These are phyloP conservation scores for Nowickia ferox DNA, from an alignment of 2,888 invertebrate species.

Conservation along the genomic window DNA sequence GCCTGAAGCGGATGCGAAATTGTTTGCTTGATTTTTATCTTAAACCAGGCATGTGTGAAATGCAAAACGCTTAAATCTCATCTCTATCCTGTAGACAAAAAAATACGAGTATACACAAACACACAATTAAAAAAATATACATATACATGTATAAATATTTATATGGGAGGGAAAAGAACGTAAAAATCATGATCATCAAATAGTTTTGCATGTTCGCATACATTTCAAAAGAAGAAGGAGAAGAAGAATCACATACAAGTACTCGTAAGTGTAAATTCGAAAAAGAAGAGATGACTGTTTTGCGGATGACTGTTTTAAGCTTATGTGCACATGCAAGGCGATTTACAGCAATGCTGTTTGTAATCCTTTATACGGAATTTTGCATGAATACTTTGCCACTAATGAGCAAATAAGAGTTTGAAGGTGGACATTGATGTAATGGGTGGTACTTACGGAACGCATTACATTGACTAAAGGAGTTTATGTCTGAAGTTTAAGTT, in stretches of 20 bases:
- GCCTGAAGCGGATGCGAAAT: constrained; percentile 39
- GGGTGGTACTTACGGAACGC: not conserved
- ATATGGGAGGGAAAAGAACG: not conserved
- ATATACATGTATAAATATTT: too few species aligned
- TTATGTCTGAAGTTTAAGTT: too few species aligned
- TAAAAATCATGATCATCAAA: constrained; percentile 66
- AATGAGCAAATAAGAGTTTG: not conserved
- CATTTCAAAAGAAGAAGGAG: not conserved
- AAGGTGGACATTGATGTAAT: not conserved
- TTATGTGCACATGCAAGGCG: constrained; percentile 12
- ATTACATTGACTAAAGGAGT: not conserved
- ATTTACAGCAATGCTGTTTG: constrained; percentile 16
- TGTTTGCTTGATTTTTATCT: constrained; percentile 38
- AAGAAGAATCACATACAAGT: constrained; percentile 7
- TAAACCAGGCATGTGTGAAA: constrained; percentile 68
- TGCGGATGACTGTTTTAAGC: not conserved
- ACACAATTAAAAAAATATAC: not conserved
- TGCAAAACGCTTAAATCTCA: constrained; percentile 66
- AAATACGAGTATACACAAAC: not conserved
- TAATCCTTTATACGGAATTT: not conserved
- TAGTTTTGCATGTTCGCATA: constrained; percentile 60
- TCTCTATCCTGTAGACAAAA: constrained; percentile 1
- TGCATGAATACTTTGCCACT: not conserved
- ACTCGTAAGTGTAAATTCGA: not conserved
- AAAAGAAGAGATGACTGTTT: constrained; percentile 12